A percentile compares a stretch with the other conserved stretches of the same genome.
Evolutionary conservation across 2,888 invertebrate species (phyloP).

Genomic region (Yponomeuta malinellus): DNA sequence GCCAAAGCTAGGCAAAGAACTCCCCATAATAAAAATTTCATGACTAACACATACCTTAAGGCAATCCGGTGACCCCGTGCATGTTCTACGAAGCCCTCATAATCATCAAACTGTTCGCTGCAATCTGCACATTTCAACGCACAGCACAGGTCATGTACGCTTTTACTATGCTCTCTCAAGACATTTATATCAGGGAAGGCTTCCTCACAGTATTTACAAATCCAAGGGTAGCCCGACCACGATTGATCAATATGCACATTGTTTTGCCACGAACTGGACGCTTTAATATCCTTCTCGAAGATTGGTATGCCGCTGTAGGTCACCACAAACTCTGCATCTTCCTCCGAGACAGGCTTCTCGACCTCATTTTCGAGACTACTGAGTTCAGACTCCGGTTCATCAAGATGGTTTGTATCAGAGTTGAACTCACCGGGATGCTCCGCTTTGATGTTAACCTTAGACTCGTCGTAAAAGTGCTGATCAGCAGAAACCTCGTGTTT

Average conservation of each 20-base stretch:
- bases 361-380: conserved; percentile 3
- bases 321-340: not conserved
- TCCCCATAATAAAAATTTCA: too few species aligned
- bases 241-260: conserved; percentile 18
- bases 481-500: not conserved
- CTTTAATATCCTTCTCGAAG: not conserved
- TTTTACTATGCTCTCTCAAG: conserved; percentile 22
- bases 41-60: not conserved
- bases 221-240: conserved; percentile 23
- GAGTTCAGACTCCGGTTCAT: not conserved
- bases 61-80: conserved; percentile 19
- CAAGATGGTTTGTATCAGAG: not conserved
- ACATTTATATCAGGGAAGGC: conserved; percentile 19
- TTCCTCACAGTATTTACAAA: conserved; percentile 21
- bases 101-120: conserved; percentile 19
- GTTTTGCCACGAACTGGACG: not conserved
- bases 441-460: not conserved
- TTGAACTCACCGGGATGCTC: not conserved
- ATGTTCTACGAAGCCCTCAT: conserved; percentile 24
- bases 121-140: conserved; percentile 25
- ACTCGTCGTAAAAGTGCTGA: not conserved
- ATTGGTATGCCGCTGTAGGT: conserved; percentile 7
- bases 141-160: conserved; percentile 22
- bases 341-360: not conserved
- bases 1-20: too few species aligned